A percentile compares a stretch with the other conserved stretches of the same genome.
phyloP scores from a whole-genome alignment of 2,888 invertebrate species.

The Bursaphelenchus okinawaensis region DNA sequence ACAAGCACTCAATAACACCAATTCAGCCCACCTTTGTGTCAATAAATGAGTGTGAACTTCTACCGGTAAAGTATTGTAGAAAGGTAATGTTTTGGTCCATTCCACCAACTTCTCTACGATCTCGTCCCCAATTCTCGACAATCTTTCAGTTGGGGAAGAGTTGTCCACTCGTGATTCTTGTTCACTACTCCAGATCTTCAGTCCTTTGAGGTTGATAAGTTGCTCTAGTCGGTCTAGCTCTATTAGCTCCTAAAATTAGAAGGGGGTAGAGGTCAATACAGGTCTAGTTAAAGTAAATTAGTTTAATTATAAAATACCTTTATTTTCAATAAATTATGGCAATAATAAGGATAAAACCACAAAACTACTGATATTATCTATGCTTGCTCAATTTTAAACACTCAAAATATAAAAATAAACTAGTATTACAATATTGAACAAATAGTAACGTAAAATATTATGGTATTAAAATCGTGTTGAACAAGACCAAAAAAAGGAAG shows the following conservation, averaged over 20 bases:
- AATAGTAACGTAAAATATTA: too few species aligned
- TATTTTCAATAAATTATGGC: too few species aligned
- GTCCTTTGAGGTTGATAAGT: slow-evolving; percentile 73
- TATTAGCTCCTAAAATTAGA: slow-evolving; percentile 66
- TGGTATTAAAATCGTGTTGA: too few species aligned
- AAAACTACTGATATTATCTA: not conserved
- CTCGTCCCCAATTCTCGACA: slow-evolving; percentile 69
- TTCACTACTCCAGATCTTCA: slow-evolving; percentile 72
- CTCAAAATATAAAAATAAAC: not conserved
- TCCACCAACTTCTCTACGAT: slow-evolving; percentile 96
- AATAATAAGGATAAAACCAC: not conserved
- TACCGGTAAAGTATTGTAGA: slow-evolving; percentile 90
- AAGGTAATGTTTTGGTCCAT: slow-evolving; percentile 96
- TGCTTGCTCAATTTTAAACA: too few species aligned
- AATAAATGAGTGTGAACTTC: slow-evolving; percentile 86
- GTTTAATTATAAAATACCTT: too few species aligned
- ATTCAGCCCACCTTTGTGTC: slow-evolving; percentile 80
- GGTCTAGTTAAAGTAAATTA: too few species aligned
- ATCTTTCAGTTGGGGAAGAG: slow-evolving; percentile 65
- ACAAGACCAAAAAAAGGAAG: too few species aligned
- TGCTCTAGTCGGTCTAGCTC: slow-evolving; percentile 95
- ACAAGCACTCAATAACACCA: slow-evolving; percentile 53
- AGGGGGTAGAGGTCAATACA: too few species aligned
- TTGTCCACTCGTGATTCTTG: slow-evolving; percentile 68
- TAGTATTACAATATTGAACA: not conserved